A percentile compares a stretch with the other conserved stretches of the same genome.
These are phyloP conservation scores for Caradrina clavipalpis DNA, from an alignment of 2,888 invertebrate species.

Conservation along the genomic window DNA sequence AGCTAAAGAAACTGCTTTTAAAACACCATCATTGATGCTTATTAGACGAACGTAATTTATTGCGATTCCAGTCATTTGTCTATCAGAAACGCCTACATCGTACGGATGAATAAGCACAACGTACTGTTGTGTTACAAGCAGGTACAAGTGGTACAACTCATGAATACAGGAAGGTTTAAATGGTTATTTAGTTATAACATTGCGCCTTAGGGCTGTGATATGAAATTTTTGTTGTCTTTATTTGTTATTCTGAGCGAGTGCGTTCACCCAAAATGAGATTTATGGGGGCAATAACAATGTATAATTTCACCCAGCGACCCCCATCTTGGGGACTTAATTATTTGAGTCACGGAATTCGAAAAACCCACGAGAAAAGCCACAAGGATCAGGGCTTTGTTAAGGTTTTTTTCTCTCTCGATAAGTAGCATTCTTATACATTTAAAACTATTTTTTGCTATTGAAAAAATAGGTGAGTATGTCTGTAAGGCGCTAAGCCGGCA, in stretches of 20 bases:
- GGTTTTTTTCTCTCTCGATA: constrained; percentile 77
- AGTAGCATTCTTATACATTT: constrained; percentile 78
- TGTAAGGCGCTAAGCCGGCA: constrained; percentile 87
- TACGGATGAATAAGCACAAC: constrained; percentile 29
- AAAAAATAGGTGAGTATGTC: constrained; percentile 85
- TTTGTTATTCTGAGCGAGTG: constrained; percentile 84
- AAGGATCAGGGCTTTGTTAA: constrained; percentile 86
- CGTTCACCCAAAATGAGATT: constrained; percentile 87
- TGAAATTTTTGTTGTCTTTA: constrained; percentile 74
- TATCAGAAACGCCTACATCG: constrained; percentile 40
- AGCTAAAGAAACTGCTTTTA: constrained; percentile 30
- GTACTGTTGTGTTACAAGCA: constrained; percentile 16
- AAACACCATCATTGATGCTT: constrained; percentile 26
- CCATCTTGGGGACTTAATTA: constrained; percentile 87
- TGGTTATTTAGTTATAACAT: constrained; percentile 46
- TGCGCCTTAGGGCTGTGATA: constrained; percentile 63
- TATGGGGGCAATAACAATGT: constrained; percentile 89
- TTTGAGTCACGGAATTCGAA: constrained; percentile 90
- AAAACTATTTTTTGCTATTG: constrained; percentile 85
- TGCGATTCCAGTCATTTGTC: constrained; percentile 48
- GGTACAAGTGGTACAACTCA: constrained; percentile 1
- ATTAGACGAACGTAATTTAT: constrained; percentile 31
- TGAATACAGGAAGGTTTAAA: constrained; percentile 20
- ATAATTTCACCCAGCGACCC: constrained; percentile 87
- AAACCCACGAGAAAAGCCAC: constrained; percentile 84